Conservation (phyloP, 2,888 invertebrate species). For the Tetragonula carbonaria region DNA sequence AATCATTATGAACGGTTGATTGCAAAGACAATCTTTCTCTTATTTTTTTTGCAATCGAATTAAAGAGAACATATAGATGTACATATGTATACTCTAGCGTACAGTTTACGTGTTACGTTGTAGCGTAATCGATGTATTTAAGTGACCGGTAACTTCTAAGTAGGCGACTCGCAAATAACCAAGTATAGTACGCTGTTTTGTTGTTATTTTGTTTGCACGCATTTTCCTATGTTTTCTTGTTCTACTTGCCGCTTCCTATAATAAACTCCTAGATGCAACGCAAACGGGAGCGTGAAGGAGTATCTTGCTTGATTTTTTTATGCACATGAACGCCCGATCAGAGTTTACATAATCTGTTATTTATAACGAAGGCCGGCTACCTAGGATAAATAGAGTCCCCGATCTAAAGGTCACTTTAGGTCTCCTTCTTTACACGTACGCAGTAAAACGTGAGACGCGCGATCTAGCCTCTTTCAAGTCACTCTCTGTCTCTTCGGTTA, state of each 20-base stretch:
- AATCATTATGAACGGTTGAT: background rate
- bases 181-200: background rate
- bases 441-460: background rate
- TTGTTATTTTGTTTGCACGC: slow-evolving; percentile 22
- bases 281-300: slow-evolving; percentile 49
- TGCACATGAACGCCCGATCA: slow-evolving; percentile 45
- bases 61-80: background rate
- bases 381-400: slow-evolving; percentile 31
- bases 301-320: slow-evolving; percentile 48
- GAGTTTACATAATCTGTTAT: slow-evolving; percentile 57
- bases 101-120: background rate
- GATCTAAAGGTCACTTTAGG: slow-evolving; percentile 41
- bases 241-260: slow-evolving; percentile 41
- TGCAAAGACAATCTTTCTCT: background rate
- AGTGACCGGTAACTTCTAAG: background rate
- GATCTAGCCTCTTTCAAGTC: no score
- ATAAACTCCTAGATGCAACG: slow-evolving; percentile 44
- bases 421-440: background rate
- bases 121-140: background rate
- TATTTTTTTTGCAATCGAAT: background rate
- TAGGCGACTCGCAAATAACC: background rate
- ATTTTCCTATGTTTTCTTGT: slow-evolving; percentile 32
- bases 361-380: slow-evolving; percentile 43
- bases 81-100: background rate
- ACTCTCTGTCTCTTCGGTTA: background rate